phyloP scores from a whole-genome alignment of 2,113 vertebrate genomes.

The Ctenodactylus gundi region DNA sequence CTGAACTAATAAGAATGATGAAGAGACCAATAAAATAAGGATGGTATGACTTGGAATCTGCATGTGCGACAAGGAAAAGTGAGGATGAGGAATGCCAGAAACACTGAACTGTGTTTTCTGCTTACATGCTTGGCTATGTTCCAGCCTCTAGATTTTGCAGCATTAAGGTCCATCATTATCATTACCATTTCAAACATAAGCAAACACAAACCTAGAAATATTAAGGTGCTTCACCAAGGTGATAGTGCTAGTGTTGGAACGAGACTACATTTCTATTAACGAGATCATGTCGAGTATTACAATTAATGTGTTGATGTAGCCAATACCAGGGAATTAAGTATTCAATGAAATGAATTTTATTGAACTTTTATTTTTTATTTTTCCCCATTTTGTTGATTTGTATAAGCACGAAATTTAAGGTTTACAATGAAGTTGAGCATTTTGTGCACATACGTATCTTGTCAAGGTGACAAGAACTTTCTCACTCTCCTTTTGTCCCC shows the following conservation, averaged over 20 bases:
- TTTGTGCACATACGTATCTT: no score
- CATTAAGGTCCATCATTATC: background rate
- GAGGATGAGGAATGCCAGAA: background rate
- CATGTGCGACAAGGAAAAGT: background rate
- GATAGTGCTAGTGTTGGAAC: background rate
- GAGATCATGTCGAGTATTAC: background rate
- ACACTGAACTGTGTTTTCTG: background rate
- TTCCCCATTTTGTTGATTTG: no score
- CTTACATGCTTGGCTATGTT: background rate
- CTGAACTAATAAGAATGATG: background rate
- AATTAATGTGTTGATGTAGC: background rate
- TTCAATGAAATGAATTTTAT: background rate
- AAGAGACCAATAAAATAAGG: background rate
- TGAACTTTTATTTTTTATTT: background rate
- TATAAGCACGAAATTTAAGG: no score
- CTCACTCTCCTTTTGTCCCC: no score
- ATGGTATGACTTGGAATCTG: background rate
- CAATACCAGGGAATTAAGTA: background rate
- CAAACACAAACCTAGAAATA: background rate
- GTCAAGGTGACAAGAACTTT: no score
- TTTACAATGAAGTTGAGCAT: no score
- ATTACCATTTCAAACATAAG: background rate
- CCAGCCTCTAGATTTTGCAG: background rate
- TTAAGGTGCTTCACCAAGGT: background rate
- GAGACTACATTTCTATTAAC: background rate